Evolutionary conservation across 2,797 vertebrate species (phyloP).

Genomic region (Micropoecilia bifurca): DNA sequence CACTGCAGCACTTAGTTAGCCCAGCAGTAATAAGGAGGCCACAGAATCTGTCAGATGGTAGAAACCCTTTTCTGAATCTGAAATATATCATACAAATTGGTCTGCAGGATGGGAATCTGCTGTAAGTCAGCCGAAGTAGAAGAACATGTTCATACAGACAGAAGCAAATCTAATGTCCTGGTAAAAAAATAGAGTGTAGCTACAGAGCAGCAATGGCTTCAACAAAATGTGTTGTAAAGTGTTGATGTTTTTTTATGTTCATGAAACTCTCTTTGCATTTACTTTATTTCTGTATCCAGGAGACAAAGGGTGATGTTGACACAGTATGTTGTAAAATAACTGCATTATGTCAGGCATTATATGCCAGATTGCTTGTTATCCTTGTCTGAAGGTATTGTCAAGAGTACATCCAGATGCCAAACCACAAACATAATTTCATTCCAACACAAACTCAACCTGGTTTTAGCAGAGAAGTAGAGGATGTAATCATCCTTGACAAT

Average conservation of each 20-base stretch:
- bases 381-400: constrained; percentile 54
- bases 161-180: background rate
- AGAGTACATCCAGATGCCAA: constrained; percentile 54
- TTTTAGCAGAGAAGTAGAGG: constrained; percentile 2
- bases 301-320: constrained; percentile 6
- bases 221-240: background rate
- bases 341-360: constrained; percentile 24
- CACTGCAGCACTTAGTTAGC: constrained; percentile 49
- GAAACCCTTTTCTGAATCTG: constrained; percentile 19
- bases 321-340: constrained; percentile 15
- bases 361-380: constrained; percentile 39
- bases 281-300: background rate
- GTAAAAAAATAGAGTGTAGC: background rate
- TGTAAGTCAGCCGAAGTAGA: background rate
- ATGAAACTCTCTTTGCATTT: no score
- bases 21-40: constrained; percentile 46
- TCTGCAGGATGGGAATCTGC: constrained; percentile 15
- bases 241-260: constrained; percentile 1
- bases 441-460: background rate
- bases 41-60: constrained; percentile 40
- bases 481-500: constrained; percentile 12
- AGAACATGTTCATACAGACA: constrained; percentile 12
- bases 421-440: constrained; percentile 34
- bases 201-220: background rate
- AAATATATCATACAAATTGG: constrained; percentile 28